Base-by-base conservation (phyloP, 2,888 invertebrate genomes). In the Microplitis manilae region DNA sequence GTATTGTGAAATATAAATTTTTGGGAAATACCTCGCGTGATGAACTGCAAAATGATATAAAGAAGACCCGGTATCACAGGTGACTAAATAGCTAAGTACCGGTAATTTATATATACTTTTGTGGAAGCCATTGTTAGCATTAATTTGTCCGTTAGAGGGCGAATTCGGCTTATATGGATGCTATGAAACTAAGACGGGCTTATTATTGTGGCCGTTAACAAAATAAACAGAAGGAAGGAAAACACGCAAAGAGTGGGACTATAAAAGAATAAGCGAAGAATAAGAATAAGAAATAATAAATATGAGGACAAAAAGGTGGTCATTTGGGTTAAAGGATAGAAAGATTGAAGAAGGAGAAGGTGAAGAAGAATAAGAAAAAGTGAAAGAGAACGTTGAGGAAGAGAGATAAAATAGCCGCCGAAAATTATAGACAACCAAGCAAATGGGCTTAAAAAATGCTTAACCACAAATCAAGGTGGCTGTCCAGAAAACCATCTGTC, bases 381-480 rank as follows among this genome's bases (percentile, higher is more conserved):
- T 13, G 15, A 30, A 68, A 68, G 75, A 17, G 38, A 50, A 65
- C 9, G 59, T 30, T 68, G 62, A 60, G 38, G 38, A 50, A 59
- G 50, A 59, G n/a, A 13, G 65, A 65, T 5, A 75, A 59, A 73
- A 65, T 9, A 76, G 80, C 79, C 79, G 80, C 76, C 76, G 80
- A 84, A 85, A 85, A 86, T 85, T 86, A 87, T 83, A 85, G 85
- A 81, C 83, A 78, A 83, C 80, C 78, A 74, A 84, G 87, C 88
- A 88, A 89, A 89, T 88, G 87, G 50, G 86, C 85, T 87, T 86
- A 87, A 87, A 89, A 88, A 88, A 87, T 87, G 85, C 85, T 86
- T 81, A 82, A 86, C 89, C 88, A 88, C 89, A 89, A 89, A 89
- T 89, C 89, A 89, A 87, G 87, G 86, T 86, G 85, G 82, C 79